phyloP scores from a whole-genome alignment of 2,888 invertebrate species.

The Euproctis similis region DNA sequence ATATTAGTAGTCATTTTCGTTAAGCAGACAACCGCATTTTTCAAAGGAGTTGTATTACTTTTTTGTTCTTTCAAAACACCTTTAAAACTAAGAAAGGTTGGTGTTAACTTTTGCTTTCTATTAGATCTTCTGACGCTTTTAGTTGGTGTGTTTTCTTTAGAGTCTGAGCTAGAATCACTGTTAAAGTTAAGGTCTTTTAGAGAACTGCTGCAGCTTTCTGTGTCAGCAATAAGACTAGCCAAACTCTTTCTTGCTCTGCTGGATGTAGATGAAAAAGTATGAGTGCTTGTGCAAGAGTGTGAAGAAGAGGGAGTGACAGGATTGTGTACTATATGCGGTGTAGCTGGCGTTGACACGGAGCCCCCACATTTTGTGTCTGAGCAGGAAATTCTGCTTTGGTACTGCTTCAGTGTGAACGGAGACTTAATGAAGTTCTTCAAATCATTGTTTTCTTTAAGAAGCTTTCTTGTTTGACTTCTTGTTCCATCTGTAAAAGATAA shows the following conservation, averaged over 20 bases:
- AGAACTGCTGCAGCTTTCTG: conserved; percentile 70
- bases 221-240: conserved; percentile 63
- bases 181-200: conserved; percentile 68
- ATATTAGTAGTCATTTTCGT: conserved; percentile 50
- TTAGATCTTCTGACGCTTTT: conserved; percentile 42
- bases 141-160: conserved; percentile 66
- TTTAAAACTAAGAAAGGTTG: conserved; percentile 56
- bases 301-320: conserved; percentile 64
- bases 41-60: conserved; percentile 48
- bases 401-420: conserved; percentile 65
- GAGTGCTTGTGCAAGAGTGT: conserved; percentile 58
- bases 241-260: conserved; percentile 62
- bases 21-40: conserved; percentile 43
- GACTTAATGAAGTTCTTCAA: conserved; percentile 67
- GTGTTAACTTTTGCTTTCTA: conserved; percentile 45
- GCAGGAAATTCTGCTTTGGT: conserved; percentile 51
- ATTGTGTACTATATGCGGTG: conserved; percentile 55
- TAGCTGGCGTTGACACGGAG: conserved; percentile 56
- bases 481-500: conserved; percentile 39
- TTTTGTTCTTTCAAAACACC: conserved; percentile 57
- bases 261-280: conserved; percentile 61
- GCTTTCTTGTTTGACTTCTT: conserved; percentile 43
- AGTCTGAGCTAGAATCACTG: conserved; percentile 60
- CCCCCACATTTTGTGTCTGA: conserved; percentile 46
- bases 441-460: conserved; percentile 49